Percentiles rank a stretch among this genome's conserved stretches.
These are phyloP conservation scores for Drosophila pseudoananassae DNA, from an alignment of 1,140 invertebrate species.

Conservation along the genomic window DNA sequence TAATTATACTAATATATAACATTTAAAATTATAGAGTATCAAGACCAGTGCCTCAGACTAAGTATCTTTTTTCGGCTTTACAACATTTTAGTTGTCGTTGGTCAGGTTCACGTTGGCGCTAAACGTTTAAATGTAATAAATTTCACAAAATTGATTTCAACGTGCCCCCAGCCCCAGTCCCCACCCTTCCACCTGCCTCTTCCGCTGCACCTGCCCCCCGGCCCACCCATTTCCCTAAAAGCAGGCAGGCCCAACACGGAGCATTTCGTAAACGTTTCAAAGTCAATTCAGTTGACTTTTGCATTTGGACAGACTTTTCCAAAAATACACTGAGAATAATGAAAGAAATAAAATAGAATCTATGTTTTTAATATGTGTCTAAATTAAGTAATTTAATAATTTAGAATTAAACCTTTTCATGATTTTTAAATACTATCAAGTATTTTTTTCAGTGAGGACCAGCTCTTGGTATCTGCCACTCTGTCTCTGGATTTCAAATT, in stretches of 20 bases:
- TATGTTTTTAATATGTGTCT: neutral
- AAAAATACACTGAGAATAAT: constrained; percentile 1
- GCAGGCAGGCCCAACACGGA: constrained; percentile 39
- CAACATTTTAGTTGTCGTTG: constrained; percentile 33
- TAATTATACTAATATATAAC: too few species aligned
- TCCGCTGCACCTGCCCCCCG: neutral
- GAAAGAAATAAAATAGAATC: neutral
- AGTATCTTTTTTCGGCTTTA: neutral
- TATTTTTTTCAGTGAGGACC: constrained; percentile 7
- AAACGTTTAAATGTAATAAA: constrained; percentile 66
- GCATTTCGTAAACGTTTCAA: constrained; percentile 64
- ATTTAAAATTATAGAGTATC: neutral
- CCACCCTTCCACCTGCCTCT: neutral
- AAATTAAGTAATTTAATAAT: neutral
- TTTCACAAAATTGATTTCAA: constrained; percentile 71
- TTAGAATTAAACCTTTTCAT: too few species aligned
- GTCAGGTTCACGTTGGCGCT: constrained; percentile 49
- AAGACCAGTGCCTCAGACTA: too few species aligned
- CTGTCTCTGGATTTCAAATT: constrained; percentile 28
- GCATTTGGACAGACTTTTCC: neutral
- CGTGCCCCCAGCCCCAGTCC: constrained; percentile 4
- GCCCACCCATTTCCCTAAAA: neutral
- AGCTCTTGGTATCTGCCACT: constrained; percentile 23
- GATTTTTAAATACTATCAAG: neutral
- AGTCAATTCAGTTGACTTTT: constrained; percentile 25